Evolutionary conservation across 2,113 vertebrate species (phyloP).

Genomic region (Octodon degus): DNA sequence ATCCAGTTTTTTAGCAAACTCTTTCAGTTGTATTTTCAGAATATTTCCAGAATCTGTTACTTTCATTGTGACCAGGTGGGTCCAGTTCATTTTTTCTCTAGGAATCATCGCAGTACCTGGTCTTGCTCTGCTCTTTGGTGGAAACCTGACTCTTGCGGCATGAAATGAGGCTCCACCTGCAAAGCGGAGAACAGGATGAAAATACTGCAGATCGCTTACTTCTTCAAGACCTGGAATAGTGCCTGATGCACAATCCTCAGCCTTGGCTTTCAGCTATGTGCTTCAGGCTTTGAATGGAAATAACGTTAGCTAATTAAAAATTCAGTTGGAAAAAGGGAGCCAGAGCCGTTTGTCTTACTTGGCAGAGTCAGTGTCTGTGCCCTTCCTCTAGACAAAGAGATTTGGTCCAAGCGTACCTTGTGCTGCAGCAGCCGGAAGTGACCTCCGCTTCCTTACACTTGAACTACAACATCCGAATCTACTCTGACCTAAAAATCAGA

Average conservation of each 20-base stretch:
- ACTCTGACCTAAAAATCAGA: background rate
- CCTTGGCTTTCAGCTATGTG: background rate
- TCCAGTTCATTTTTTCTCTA: background rate
- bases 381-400: background rate
- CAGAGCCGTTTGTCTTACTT: background rate
- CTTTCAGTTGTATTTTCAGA: background rate
- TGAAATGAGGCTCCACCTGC: background rate
- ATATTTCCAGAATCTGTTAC: background rate
- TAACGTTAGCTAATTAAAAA: background rate
- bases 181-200: background rate
- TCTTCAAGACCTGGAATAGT: background rate
- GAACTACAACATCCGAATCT: background rate
- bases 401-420: background rate
- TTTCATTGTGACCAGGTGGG: background rate
- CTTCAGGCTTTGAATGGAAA: background rate
- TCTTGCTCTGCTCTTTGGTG: background rate
- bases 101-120: background rate
- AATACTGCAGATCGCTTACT: background rate
- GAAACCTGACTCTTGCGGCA: background rate
- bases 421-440: background rate
- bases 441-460: background rate
- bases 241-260: no score
- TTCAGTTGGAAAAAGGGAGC: background rate
- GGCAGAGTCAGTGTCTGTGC: background rate
- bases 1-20: background rate